Base-by-base conservation (phyloP, 2,888 invertebrate species). In the Amblyjoppa proteus region DNA sequence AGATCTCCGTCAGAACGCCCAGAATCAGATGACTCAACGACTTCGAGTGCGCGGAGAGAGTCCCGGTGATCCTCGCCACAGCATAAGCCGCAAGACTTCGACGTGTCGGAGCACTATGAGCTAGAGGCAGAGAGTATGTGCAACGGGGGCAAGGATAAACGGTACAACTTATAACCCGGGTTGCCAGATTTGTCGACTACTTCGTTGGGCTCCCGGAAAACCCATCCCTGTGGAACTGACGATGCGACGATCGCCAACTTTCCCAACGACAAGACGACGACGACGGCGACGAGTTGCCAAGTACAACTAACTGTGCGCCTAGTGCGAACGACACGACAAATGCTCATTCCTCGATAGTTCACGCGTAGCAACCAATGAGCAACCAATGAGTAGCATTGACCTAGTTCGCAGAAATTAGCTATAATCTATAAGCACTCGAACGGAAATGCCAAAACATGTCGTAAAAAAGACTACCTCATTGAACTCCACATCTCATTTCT, bases 11-110 rank as follows among this genome's bases (percentile, higher is more conserved):
- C 51, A 31, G 68, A 76, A 68, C 28, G 76, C n/a, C 66, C 20
- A 38, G 76, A 76, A 76, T 38, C 66, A 51, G 68, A 76, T 68
- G 66, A 53, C 76, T 76, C 76, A 68, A 66, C 76, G 66, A 53
- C 76, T 66, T 76, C 68, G 76, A 76, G 76, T n/a, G 66, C 53
- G 53, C 53, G 31, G 31, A 45, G 58, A 45, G 31, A 51, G 20
- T 64, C 31, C 25, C 25, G 20, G 66, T 68, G 68, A 76, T 68
- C 66, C 76, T 76, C 38, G 66, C 68, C 66, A 66, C 76, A 38
- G 76, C 34, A 25, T 66, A 75, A 75, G 34, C 64, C 61, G 28
- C 75, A n/a, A 31, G 49, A 31, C 75, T 64, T 51, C 58, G 66
- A 76, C 38, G 38, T 51, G 53, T 68, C 20, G 34, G 76, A 64